Conservation (phyloP, 2,888 invertebrate species). For the Bruchidius siliquastri region DNA sequence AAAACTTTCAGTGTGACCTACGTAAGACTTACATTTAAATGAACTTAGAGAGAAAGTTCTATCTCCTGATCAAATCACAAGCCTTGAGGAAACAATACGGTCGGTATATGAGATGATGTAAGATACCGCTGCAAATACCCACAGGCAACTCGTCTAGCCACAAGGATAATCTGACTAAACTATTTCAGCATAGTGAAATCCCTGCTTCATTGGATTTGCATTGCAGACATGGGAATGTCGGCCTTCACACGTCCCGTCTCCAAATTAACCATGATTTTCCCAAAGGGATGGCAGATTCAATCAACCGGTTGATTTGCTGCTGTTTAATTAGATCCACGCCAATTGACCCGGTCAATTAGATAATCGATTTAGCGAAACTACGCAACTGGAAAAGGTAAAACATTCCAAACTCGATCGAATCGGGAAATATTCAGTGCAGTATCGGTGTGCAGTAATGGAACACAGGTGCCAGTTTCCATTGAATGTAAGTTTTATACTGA, state of each 20-base stretch:
- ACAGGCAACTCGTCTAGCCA: too few species aligned
- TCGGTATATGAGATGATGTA: too few species aligned
- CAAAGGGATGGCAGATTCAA: not conserved
- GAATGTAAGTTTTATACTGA: not conserved
- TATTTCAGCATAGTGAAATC: too few species aligned
- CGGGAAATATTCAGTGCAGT: not conserved
- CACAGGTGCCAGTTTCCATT: not conserved
- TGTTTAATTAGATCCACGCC: not conserved
- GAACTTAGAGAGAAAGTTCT: too few species aligned
- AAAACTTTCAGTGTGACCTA: too few species aligned
- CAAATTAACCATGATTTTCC: not conserved
- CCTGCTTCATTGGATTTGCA: too few species aligned
- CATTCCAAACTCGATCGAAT: not conserved
- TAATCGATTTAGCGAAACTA: not conserved
- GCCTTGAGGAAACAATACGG: too few species aligned
- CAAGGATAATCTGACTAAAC: too few species aligned
- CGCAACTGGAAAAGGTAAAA: not conserved
- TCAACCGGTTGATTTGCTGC: not conserved
- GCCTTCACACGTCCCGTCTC: not conserved
- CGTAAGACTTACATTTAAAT: too few species aligned
- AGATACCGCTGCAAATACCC: too few species aligned
- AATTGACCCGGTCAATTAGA: not conserved
- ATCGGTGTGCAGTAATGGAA: not conserved
- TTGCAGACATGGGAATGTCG: not conserved
- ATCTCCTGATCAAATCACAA: too few species aligned